Evolutionary conservation across 2,797 vertebrate species (phyloP).

Genomic region (Morus bassanus): DNA sequence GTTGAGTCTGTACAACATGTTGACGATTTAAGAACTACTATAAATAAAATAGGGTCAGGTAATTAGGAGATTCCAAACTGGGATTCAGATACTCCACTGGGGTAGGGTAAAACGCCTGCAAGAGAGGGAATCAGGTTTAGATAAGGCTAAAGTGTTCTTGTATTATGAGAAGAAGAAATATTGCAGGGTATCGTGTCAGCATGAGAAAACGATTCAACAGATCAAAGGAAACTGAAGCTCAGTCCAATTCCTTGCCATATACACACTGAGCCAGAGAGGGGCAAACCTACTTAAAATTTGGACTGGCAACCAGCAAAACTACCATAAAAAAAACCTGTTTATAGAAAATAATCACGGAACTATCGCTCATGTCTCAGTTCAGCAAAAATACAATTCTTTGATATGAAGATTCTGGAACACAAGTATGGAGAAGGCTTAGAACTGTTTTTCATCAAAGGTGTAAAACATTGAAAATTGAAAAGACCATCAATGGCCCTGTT

Average conservation of each 20-base stretch:
- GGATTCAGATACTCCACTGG: neutral
- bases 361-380: neutral
- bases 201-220: neutral
- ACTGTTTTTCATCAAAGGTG: neutral
- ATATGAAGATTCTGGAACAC: neutral
- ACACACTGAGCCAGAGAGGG: neutral
- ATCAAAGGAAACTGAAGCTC: neutral
- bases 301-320: neutral
- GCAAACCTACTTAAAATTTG: neutral
- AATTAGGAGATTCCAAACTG: neutral
- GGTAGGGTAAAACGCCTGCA: neutral
- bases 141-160: neutral
- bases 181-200: neutral
- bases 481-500: neutral
- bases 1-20: neutral
- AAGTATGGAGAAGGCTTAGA: neutral
- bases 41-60: neutral
- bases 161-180: neutral
- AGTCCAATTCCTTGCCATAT: neutral
- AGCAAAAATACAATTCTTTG: neutral
- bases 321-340: neutral
- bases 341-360: neutral
- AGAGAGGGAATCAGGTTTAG: neutral
- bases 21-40: neutral
- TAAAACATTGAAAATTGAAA: neutral